Conservation (phyloP, 64 coral and sea anemone species). For the Exaiptasia diaphana region DNA sequence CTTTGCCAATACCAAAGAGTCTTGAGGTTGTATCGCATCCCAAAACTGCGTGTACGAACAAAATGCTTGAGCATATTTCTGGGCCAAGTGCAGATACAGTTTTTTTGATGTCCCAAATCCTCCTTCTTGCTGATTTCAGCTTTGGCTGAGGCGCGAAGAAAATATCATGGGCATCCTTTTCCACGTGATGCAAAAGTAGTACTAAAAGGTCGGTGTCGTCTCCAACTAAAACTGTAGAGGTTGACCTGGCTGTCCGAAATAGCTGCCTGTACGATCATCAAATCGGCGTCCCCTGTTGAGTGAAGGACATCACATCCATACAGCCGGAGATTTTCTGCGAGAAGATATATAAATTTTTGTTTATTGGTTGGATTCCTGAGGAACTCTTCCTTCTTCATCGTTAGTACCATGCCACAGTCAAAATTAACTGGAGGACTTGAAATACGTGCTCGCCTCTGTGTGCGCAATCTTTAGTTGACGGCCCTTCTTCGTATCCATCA, state of each 20-base stretch:
- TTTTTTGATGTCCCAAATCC: neutral
- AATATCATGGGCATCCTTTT: neutral
- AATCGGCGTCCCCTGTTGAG: constrained; percentile 9
- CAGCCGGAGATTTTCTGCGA: neutral
- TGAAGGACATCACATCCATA: neutral
- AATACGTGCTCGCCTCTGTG: neutral
- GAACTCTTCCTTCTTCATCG: constrained; percentile 11
- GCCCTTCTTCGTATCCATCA: neutral
- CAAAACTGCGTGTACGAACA: neutral
- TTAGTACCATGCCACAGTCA: neutral
- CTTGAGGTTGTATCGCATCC: neutral
- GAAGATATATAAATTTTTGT: constrained; percentile 6
- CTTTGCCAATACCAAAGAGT: constrained; percentile 37
- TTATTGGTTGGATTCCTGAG: neutral
- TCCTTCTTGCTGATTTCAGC: neutral
- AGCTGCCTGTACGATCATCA: neutral
- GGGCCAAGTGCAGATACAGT: neutral
- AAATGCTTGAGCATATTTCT: neutral
- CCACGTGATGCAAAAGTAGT: too few relatives aligned
- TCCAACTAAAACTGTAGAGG: constrained; percentile 15
- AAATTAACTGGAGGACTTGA: neutral
- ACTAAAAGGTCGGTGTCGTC: too few relatives aligned
- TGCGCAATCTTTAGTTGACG: neutral
- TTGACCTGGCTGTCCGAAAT: neutral
- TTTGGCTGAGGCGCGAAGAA: neutral